Conservation (phyloP, 53 echinoderm and acorn worm species). For the Hippasteria phrygiana region DNA sequence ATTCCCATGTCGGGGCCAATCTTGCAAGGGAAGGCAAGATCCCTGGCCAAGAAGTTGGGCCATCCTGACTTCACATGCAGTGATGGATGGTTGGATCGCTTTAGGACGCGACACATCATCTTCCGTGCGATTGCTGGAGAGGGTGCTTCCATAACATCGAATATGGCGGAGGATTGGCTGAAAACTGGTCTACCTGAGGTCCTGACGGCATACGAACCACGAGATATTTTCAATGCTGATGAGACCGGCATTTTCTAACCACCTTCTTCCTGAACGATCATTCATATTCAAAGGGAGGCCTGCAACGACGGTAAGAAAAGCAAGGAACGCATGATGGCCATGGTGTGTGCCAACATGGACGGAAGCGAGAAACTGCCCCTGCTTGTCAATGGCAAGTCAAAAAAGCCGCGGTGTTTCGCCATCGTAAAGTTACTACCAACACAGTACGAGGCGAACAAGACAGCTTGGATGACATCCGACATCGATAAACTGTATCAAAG, state of each 20-base stretch:
- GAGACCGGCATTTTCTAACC: slow-evolving; percentile 65
- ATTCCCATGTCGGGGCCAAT: no score
- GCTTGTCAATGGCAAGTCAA: slow-evolving; percentile 15
- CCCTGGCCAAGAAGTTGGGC: no score
- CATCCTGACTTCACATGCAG: no score
- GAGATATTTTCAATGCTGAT: slow-evolving; percentile 59
- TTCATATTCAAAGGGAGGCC: slow-evolving; percentile 21
- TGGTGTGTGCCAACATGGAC: slow-evolving; percentile 66
- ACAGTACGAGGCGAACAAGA: neutral
- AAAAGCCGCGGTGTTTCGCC: neutral
- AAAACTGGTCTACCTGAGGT: slow-evolving; percentile 16
- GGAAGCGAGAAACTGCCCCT: slow-evolving; percentile 37
- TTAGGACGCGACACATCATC: no score
- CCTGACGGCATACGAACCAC: slow-evolving; percentile 9
- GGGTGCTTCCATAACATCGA: neutral
- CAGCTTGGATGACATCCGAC: slow-evolving; percentile 43
- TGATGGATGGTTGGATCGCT: no score
- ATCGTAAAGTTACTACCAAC: slow-evolving; percentile 18
- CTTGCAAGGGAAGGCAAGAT: no score
- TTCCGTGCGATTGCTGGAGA: slow-evolving; percentile 26
- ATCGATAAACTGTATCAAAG: slow-evolving; percentile 5
- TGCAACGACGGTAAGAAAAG: slow-evolving; percentile 47
- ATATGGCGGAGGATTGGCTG: neutral
- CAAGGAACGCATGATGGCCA: slow-evolving; percentile 58
- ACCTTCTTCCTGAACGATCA: slow-evolving; percentile 47